These are phyloP conservation scores for Shinisaurus crocodilurus DNA, from an alignment of 2,113 vertebrate species.

Conservation along the genomic window DNA sequence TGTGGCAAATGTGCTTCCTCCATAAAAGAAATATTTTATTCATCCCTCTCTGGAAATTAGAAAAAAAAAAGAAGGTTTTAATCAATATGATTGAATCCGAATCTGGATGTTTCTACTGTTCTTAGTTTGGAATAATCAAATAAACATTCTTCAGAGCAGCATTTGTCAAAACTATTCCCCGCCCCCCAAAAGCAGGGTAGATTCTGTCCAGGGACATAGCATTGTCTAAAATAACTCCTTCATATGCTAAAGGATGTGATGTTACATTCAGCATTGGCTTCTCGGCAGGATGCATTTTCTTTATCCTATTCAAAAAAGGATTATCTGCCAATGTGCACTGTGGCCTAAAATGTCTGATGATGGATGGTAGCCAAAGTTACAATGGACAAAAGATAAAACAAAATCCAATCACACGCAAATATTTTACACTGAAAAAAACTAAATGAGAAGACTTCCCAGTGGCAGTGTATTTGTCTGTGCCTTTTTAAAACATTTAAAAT, in stretches of 20 bases:
- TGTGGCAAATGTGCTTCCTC: not conserved
- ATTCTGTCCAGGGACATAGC: not conserved
- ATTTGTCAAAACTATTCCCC: too few species aligned
- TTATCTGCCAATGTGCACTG: not conserved
- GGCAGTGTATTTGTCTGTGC: not conserved
- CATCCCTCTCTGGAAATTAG: not conserved
- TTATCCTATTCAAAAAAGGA: too few species aligned
- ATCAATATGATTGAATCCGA: not conserved
- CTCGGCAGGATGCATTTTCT: not conserved
- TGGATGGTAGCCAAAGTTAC: not conserved
- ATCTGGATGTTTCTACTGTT: not conserved
- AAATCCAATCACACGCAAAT: not conserved
- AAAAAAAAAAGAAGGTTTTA: not conserved
- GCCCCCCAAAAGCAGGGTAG: too few species aligned
- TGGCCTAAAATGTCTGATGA: not conserved
- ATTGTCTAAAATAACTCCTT: not conserved
- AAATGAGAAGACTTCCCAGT: not conserved
- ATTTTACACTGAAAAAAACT: not conserved
- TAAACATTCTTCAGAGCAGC: not conserved
- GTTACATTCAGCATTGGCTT: not conserved
- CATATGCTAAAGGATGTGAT: not conserved
- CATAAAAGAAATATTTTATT: not conserved
- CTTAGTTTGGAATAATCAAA: not conserved
- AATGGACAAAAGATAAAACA: not conserved
- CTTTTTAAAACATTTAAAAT: not conserved